phyloP scores from a whole-genome alignment of 1,140 invertebrate species.

The Drosophila trapezifrons region DNA sequence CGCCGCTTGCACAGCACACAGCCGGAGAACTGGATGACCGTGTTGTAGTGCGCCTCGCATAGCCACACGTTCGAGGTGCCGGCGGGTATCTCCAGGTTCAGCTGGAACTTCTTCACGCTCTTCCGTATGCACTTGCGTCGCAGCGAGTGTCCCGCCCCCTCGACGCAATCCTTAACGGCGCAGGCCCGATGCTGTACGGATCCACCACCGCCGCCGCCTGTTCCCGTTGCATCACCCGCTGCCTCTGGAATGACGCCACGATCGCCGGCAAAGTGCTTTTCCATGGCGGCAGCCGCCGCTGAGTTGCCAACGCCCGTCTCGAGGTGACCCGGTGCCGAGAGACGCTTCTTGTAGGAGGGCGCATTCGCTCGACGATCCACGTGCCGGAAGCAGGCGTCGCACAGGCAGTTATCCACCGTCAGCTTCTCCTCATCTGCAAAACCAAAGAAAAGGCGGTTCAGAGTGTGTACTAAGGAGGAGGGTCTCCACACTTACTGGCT shows the following conservation, averaged over 20 bases:
- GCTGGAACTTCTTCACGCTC: conserved; percentile 88
- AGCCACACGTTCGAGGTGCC: conserved; percentile 85
- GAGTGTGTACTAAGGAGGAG: too few species aligned
- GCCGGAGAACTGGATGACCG: conserved; percentile 88
- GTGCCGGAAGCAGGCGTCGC: conserved; percentile 93
- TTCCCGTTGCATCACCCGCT: conserved; percentile 6
- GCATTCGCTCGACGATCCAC: conserved; percentile 91
- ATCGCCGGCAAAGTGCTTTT: conserved; percentile 53
- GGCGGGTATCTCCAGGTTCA: conserved; percentile 73
- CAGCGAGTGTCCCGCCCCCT: conserved; percentile 88
- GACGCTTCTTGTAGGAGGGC: conserved; percentile 85
- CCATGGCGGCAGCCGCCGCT: background rate
- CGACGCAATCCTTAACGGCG: conserved; percentile 87
- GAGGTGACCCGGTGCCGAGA: conserved; percentile 75
- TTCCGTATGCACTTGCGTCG: conserved; percentile 91
- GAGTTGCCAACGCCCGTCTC: conserved; percentile 42
- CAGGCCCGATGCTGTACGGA: conserved; percentile 83
- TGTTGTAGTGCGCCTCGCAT: conserved; percentile 87
- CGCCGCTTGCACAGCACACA: conserved; percentile 90
- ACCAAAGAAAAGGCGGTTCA: background rate
- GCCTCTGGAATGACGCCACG: conserved; percentile 2
- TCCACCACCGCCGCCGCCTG: conserved; percentile 49
- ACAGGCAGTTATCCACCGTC: conserved; percentile 91
- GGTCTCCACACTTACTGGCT: conserved; percentile 84
- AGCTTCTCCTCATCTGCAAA: conserved; percentile 89